Evolutionary conservation across 2,888 invertebrate genomes (phyloP).

Genomic region (Rhagium mordax): DNA sequence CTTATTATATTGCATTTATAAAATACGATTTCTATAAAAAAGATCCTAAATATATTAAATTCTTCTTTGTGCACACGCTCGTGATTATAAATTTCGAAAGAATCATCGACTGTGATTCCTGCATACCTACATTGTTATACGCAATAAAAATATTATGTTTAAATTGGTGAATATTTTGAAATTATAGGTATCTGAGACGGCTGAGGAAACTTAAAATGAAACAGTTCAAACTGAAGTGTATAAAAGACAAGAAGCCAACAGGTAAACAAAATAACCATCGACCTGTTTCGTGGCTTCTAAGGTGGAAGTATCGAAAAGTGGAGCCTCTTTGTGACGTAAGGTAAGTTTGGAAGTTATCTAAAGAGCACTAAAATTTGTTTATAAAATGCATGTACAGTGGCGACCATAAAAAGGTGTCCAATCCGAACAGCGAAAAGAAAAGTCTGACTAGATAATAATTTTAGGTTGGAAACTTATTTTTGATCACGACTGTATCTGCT

Average conservation of each 20-base stretch:
- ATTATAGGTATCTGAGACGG: conserved; percentile 46
- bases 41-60: background rate
- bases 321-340: conserved; percentile 42
- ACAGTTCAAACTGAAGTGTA: conserved; percentile 33
- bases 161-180: conserved; percentile 35
- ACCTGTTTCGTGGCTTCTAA: conserved; percentile 41
- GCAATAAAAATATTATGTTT: background rate
- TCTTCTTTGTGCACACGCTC: background rate
- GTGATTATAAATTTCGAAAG: conserved; percentile 28
- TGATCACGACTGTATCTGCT: too few relatives aligned
- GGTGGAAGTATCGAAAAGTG: conserved; percentile 45
- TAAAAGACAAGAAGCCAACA: conserved; percentile 29
- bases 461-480: too few relatives aligned
- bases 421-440: too few relatives aligned
- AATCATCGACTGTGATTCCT: conserved; percentile 31
- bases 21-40: background rate
- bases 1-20: background rate
- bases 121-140: conserved; percentile 7
- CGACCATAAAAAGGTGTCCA: too few relatives aligned
- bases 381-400: too few relatives aligned
- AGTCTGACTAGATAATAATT: too few relatives aligned
- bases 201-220: conserved; percentile 48
- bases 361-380: background rate
- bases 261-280: conserved; percentile 20
- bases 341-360: conserved; percentile 40